Conservation (phyloP, 64 coral and sea anemone species). For the Actinia tenebrosa region DNA sequence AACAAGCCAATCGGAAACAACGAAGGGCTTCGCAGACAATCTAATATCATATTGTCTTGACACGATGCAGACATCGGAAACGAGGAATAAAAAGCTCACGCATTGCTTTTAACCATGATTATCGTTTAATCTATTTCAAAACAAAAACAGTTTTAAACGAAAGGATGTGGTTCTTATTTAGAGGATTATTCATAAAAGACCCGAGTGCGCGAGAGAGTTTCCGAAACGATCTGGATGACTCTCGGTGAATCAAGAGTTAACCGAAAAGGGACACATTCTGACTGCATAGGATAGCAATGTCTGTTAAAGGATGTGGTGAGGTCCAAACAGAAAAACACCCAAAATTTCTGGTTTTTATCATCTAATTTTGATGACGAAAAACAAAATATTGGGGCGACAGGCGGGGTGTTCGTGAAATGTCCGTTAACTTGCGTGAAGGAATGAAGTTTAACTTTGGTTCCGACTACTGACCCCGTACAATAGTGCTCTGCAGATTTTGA, state of each 20-base stretch:
- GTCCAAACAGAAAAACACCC: not conserved
- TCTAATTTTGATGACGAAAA: not conserved
- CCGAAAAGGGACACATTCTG: not conserved
- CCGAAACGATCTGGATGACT: not conserved
- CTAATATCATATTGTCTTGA: not conserved
- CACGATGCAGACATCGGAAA: not conserved
- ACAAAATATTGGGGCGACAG: not conserved
- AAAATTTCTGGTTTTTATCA: not conserved
- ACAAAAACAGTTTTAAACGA: not conserved
- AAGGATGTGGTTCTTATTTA: not conserved
- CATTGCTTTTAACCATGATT: not conserved
- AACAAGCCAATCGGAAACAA: not conserved
- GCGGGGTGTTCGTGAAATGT: slow-evolving; percentile 3
- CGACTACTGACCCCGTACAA: not conserved
- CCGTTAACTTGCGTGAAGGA: slow-evolving; percentile 13
- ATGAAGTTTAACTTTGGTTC: not conserved
- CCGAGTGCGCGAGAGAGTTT: not conserved
- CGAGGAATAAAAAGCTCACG: not conserved
- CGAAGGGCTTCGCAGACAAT: not conserved
- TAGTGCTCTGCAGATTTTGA: not conserved
- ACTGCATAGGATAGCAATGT: slow-evolving; percentile 5
- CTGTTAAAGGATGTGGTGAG: not conserved
- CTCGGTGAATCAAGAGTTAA: not conserved
- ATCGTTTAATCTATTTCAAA: not conserved
- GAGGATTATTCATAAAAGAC: not conserved